Percentiles rank a stretch among this genome's conserved stretches.
Conservation (phyloP, 2,113 vertebrate species). For the Brevimyrus niger region DNA sequence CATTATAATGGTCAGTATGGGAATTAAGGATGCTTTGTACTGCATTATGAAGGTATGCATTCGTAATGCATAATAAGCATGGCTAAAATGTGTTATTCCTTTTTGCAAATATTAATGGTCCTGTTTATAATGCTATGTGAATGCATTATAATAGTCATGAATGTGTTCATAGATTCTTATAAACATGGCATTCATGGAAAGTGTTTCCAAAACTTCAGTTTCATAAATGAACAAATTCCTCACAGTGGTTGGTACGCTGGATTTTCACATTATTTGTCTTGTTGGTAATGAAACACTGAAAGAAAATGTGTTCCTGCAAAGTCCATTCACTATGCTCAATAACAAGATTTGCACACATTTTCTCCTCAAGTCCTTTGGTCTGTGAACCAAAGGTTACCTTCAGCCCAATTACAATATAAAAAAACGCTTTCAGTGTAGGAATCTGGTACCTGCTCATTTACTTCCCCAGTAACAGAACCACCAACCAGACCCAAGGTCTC, state of each 20-base stretch:
- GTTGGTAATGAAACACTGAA: neutral
- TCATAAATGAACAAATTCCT: neutral
- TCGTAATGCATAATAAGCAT: too few relatives aligned
- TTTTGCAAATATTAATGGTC: too few relatives aligned
- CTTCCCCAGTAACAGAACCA: neutral
- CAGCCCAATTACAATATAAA: neutral
- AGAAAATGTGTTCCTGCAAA: neutral
- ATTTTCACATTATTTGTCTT: neutral
- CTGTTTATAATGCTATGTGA: too few relatives aligned
- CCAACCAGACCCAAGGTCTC: neutral
- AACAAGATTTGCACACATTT: neutral
- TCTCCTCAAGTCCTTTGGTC: neutral
- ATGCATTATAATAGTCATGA: neutral
- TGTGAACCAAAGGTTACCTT: neutral
- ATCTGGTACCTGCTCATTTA: neutral
- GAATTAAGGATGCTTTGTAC: too few relatives aligned
- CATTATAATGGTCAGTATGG: too few relatives aligned
- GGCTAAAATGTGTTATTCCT: too few relatives aligned
- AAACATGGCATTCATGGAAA: neutral
- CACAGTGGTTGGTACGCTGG: neutral
- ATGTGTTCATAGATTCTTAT: neutral
- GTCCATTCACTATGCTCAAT: neutral
- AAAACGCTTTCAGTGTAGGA: neutral
- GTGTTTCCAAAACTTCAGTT: neutral
- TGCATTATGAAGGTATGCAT: too few relatives aligned